These are phyloP conservation scores for Sericinus montela DNA, from an alignment of 2,888 invertebrate species.

Conservation along the genomic window DNA sequence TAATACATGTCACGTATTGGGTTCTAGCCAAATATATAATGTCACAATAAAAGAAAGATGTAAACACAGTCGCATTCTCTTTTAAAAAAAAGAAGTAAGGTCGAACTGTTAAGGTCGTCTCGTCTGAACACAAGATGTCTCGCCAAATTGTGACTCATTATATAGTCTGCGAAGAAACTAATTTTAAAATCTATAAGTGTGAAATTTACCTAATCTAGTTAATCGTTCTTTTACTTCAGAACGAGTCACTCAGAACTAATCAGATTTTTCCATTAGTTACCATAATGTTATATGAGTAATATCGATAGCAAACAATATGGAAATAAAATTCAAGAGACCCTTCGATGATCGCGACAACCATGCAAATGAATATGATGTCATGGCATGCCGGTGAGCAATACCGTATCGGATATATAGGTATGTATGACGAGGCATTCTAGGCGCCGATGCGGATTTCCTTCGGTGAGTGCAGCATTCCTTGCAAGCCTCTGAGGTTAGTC, in stretches of 20 bases:
- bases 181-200: constrained; percentile 3
- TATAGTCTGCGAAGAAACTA: constrained; percentile 27
- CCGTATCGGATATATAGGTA: constrained; percentile 36
- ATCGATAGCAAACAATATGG: constrained; percentile 10
- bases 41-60: constrained; percentile 71
- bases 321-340: constrained; percentile 22
- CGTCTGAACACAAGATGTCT: constrained; percentile 55
- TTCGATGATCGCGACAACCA: constrained; percentile 43
- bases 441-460: constrained; percentile 75
- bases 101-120: constrained; percentile 47
- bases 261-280: no score
- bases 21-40: constrained; percentile 64
- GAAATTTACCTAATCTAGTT: no score
- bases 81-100: constrained; percentile 69
- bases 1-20: constrained; percentile 61
- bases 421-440: constrained; percentile 47
- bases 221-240: no score
- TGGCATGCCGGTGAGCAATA: constrained; percentile 40
- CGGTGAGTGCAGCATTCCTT: constrained; percentile 66
- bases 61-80: constrained; percentile 73
- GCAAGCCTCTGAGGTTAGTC: constrained; percentile 59
- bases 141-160: constrained; percentile 60
- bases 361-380: constrained; percentile 65
- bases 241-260: no score
- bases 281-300: no score